Conservation (phyloP, 2,113 vertebrate species). For the Vulpes lagopus region DNA sequence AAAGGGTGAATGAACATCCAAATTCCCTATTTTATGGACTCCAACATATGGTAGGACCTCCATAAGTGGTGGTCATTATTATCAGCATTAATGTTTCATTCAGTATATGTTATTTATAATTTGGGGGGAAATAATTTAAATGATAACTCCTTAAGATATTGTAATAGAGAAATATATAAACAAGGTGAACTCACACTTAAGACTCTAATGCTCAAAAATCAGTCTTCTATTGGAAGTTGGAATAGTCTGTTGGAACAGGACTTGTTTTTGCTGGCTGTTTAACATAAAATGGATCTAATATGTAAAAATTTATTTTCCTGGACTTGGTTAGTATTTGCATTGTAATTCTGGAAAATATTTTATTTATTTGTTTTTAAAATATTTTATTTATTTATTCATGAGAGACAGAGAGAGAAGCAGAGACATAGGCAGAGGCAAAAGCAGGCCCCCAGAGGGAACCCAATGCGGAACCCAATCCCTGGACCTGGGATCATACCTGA, state of each 20-base stretch:
- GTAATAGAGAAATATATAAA: background rate
- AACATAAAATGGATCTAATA: background rate
- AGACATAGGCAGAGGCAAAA: too few relatives aligned
- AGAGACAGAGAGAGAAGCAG: too few relatives aligned
- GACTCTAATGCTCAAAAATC: background rate
- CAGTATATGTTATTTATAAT: background rate
- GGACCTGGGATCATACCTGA: too few relatives aligned
- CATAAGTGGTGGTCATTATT: background rate
- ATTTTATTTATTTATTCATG: too few relatives aligned
- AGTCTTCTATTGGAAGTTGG: background rate
- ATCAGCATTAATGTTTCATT: background rate
- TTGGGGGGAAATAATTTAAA: background rate
- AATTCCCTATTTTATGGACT: background rate
- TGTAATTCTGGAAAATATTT: background rate
- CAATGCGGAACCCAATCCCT: too few relatives aligned
- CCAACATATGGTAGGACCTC: background rate
- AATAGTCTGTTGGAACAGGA: background rate
- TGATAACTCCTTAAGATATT: background rate
- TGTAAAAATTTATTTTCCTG: conserved; percentile 32
- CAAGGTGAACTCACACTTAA: background rate
- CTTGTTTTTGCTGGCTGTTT: background rate
- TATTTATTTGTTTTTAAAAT: too few relatives aligned
- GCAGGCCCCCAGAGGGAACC: too few relatives aligned
- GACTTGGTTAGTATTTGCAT: conserved; percentile 27
- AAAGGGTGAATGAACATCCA: background rate